A percentile compares a stretch with the other conserved stretches of the same genome.
Conservation (phyloP, 2,113 vertebrate genomes). For the Ramphastos sulfuratus region DNA sequence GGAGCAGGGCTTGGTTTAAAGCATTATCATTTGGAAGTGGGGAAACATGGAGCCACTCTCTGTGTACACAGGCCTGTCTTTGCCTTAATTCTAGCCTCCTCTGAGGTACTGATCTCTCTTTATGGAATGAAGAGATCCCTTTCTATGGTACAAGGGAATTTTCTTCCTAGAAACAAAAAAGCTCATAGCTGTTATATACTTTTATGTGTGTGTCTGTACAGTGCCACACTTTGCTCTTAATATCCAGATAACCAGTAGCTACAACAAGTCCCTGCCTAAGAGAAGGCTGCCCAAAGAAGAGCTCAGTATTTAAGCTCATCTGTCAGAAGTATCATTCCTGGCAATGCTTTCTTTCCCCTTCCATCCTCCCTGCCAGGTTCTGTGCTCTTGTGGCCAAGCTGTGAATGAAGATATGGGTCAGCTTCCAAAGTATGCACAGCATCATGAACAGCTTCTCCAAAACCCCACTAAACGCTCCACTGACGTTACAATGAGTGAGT, state of each 20-base stretch:
- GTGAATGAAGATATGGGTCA: background rate
- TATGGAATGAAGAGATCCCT: slow-evolving; percentile 3
- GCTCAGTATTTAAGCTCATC: background rate
- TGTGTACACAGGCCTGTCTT: background rate
- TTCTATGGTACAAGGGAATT: slow-evolving; percentile 20
- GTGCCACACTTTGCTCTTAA: background rate
- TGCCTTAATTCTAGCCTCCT: slow-evolving; percentile 60
- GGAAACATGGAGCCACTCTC: background rate
- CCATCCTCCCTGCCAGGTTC: background rate
- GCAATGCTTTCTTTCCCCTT: background rate
- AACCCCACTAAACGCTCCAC: background rate
- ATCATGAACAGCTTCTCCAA: background rate
- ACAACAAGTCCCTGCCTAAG: background rate
- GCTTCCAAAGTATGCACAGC: background rate
- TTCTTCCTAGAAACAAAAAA: slow-evolving; percentile 18
- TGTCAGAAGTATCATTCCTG: background rate
- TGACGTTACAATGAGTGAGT: background rate
- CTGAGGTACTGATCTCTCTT: slow-evolving; percentile 23
- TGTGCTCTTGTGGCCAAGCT: background rate
- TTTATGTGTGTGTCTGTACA: background rate
- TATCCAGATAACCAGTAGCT: background rate
- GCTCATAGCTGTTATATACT: background rate
- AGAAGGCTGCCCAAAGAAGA: background rate
- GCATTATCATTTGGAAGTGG: background rate
- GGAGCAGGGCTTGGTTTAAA: background rate